A percentile compares a stretch with the other conserved stretches of the same genome.
These are phyloP conservation scores for Drosophila ercepeae DNA, from an alignment of 1,140 invertebrate genomes.

Conservation along the genomic window DNA sequence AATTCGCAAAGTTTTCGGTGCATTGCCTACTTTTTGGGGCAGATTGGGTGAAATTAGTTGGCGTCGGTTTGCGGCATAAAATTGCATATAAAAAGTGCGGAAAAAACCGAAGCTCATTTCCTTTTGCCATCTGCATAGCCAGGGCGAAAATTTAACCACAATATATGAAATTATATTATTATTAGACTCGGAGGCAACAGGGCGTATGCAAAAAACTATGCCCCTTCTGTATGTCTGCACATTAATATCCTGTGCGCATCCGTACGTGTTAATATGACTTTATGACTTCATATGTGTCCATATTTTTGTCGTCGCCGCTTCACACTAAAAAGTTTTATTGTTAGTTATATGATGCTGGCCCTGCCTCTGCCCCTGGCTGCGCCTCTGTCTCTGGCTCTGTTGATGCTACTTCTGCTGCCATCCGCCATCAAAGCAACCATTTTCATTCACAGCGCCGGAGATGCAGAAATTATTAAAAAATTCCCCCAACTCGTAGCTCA, in stretches of 20 bases:
- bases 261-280: slow-evolving; percentile 83
- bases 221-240: slow-evolving; percentile 49
- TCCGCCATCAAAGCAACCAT: slow-evolving; percentile 77
- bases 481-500: slow-evolving; percentile 59
- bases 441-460: slow-evolving; percentile 80
- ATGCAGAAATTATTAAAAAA: slow-evolving; percentile 80
- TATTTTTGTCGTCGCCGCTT: slow-evolving; percentile 76
- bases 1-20: slow-evolving; percentile 74
- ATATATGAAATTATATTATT: slow-evolving; percentile 80
- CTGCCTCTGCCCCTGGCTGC: too few species aligned
- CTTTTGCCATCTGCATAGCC: slow-evolving; percentile 30
- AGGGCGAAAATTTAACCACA: slow-evolving; percentile 70
- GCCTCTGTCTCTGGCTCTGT: slow-evolving; percentile 25
- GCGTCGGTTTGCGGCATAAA: slow-evolving; percentile 33
- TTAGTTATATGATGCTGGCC: slow-evolving; percentile 59
- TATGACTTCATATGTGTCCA: slow-evolving; percentile 82
- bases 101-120: slow-evolving; percentile 58
- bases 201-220: slow-evolving; percentile 50
- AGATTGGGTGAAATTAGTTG: slow-evolving; percentile 66
- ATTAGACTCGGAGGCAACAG: slow-evolving; percentile 45
- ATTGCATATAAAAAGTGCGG: slow-evolving; percentile 34
- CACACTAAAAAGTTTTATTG: slow-evolving; percentile 80
- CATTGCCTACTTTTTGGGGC: slow-evolving; percentile 46
- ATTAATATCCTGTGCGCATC: slow-evolving; percentile 82
- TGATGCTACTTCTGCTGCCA: slow-evolving; percentile 38